Base-by-base conservation (phyloP, 2,113 vertebrate species). In the Toxotes chatareus region DNA sequence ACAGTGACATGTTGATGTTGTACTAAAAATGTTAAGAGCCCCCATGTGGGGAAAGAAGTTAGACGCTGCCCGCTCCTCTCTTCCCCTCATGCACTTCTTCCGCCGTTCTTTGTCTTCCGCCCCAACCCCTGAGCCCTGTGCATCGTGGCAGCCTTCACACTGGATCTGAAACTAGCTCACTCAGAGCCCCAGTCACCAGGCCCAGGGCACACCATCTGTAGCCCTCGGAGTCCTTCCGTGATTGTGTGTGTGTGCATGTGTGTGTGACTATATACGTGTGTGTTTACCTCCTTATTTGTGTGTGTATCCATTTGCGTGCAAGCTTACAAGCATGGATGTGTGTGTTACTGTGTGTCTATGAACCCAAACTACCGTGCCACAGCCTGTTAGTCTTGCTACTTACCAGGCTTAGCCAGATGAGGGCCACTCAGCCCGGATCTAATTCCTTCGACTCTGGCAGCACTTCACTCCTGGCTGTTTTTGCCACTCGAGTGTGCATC, bases 351-450 rank as follows among this genome's bases (percentile, higher is more conserved):
- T 61, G 71, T 53, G 63, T 77, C 44, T 88, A 66, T 17, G 38
- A 92, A 88, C 84, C 78, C 89, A 91, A 92, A 85, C 85, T 83
- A 85, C 91, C 83, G 40, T 88, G 90, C 88, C 88, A 91, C 91
- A 90, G 92, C 89, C 87, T 92, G 91, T 93, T 93, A 92, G 91
- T 92, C 87, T 86, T 92, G 92, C 90, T 93, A 83, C 91, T 94
- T 92, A 93, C 90, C 87, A 88, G 91, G 89, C 92, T 93, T 91
- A 93, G 91, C 90, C 92, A 92, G 91, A 92, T 91, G 90, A 91
- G 92, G 92, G 92, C 92, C 88, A 88, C 88, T 90, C 91, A 91
- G 89, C 84, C 87, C 59, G 56, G 84, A 88, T 94, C 91, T 93
- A 91, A 93, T 93, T 92, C 91, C 89, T 90, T 73, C 86, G 55